Evolutionary conservation across 1,140 invertebrate genomes (phyloP).

Genomic region (Tetramorium alpestre): DNA sequence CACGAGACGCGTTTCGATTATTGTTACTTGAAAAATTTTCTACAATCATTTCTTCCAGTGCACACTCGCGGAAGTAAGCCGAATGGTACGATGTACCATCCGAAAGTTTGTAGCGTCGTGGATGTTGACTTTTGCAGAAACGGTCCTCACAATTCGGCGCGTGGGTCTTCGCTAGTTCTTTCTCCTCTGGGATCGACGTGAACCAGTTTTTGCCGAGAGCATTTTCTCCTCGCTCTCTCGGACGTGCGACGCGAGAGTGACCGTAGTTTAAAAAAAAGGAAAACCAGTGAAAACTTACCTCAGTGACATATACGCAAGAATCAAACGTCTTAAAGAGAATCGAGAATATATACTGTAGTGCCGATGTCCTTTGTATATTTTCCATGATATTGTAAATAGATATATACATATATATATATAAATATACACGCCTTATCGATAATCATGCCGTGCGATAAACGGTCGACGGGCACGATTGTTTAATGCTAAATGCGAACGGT

Average conservation of each 20-base stretch:
- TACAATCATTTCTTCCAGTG: not conserved
- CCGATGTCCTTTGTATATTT: conserved; percentile 77
- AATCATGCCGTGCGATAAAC: conserved; percentile 66
- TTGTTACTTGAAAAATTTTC: not conserved
- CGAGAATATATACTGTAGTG: conserved; percentile 74
- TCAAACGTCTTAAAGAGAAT: conserved; percentile 75
- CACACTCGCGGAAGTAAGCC: not conserved
- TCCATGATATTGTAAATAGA: conserved; percentile 75
- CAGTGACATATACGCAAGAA: conserved; percentile 74
- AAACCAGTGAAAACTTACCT: conserved; percentile 76
- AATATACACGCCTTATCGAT: conserved; percentile 74
- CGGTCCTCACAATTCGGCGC: conserved; percentile 23
- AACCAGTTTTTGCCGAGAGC: conserved; percentile 53
- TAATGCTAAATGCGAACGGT: conserved; percentile 66
- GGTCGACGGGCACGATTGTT: conserved; percentile 67
- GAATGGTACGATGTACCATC: not conserved
- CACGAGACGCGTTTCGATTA: not conserved
- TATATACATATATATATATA: conserved; percentile 64
- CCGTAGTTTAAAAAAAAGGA: conserved; percentile 25
- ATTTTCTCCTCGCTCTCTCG: conserved; percentile 40
- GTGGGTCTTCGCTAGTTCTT: conserved; percentile 43
- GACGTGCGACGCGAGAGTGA: conserved; percentile 5
- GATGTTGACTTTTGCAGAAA: conserved; percentile 9
- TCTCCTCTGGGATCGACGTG: conserved; percentile 34
- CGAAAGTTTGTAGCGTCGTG: not conserved